Percentiles rank a stretch among this genome's conserved stretches.
Evolutionary conservation across 92 coral and sea anemone species (phyloP).

Genomic region (Galaxea fascicularis): DNA sequence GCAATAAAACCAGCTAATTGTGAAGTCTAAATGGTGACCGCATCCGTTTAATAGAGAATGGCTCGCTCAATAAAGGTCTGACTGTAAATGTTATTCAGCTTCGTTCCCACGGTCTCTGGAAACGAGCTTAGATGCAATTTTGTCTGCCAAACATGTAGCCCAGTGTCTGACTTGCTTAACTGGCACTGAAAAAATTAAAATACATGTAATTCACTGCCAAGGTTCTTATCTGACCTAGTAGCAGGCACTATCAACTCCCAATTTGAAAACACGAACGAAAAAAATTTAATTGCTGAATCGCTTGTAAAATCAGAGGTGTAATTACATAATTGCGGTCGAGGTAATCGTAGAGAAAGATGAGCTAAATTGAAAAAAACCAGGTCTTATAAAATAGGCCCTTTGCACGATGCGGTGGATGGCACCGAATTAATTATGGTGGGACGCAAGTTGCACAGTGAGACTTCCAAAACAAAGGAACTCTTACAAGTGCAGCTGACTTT

Average conservation of each 20-base stretch:
- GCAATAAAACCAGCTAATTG: background rate
- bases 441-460: too few species aligned
- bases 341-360: too few species aligned
- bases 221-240: slow-evolving; percentile 5
- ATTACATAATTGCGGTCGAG: slow-evolving; percentile 9
- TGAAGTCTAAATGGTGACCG: too few species aligned
- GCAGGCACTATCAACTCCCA: slow-evolving; percentile 1
- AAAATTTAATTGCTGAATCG: background rate
- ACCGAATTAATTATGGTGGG: too few species aligned
- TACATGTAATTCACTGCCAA: slow-evolving; percentile 11
- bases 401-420: too few species aligned
- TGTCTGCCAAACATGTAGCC: slow-evolving; percentile 8
- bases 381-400: too few species aligned
- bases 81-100: background rate
- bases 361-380: too few species aligned
- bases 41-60: background rate
- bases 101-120: slow-evolving; percentile 4
- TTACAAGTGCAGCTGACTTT: too few species aligned
- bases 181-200: background rate
- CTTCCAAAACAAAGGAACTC: too few species aligned
- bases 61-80: background rate
- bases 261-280: slow-evolving; percentile 2
- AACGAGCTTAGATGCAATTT: slow-evolving; percentile 8
- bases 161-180: slow-evolving; percentile 3
- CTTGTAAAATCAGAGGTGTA: too few species aligned